Base-by-base conservation (phyloP, 2,888 invertebrate species). In the Biston betularia region DNA sequence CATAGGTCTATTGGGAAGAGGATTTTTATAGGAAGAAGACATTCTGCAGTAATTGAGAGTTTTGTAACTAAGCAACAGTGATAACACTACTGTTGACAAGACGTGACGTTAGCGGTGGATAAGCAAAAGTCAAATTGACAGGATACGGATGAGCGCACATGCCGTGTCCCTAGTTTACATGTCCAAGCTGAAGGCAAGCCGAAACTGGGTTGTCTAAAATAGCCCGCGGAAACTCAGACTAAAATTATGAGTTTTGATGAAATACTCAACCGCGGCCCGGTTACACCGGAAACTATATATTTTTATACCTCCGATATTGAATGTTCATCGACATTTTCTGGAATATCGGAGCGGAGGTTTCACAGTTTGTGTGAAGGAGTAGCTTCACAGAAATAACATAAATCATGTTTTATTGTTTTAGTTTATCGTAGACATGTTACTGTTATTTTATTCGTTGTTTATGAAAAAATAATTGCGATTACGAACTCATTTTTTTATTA, bases 221-320 rank as follows among this genome's bases (percentile, higher is more conserved):
- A 87, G 84, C 85, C 85, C 79, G 79, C 92, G 93, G 92, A 92
- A 92, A 90, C 88, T 83, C 82, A 78, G 61, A 48, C 80, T 84
- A 83, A 84, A 90, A 92, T 92, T 92, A 93, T 93, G 90, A 92
- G 84, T 90, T 92, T 92, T 89, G 90, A 92, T 90, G 92, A 91
- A 91, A 90, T 83, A 84, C 84, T 84, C 71, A 71, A 75, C 59
- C 63, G 49, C 82, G 83, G 77, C 80, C 81, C 76, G 75, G 81
- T 83, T 77, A 68, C 70, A 80, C 86, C 89, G 92, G 92, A 92
- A 86, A 88, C 85, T 81, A 78, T 79, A 80, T 82, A 81, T 81
- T 82, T 83, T 84, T 80, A 80, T 78, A 77, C 63, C 75, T 69
- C 61, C 63, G 71, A 74, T 76, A 81, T 68, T 69, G 66, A 72